These are phyloP conservation scores for Anisognathus igniventris DNA, from an alignment of 2,797 vertebrate species.

Conservation along the genomic window DNA sequence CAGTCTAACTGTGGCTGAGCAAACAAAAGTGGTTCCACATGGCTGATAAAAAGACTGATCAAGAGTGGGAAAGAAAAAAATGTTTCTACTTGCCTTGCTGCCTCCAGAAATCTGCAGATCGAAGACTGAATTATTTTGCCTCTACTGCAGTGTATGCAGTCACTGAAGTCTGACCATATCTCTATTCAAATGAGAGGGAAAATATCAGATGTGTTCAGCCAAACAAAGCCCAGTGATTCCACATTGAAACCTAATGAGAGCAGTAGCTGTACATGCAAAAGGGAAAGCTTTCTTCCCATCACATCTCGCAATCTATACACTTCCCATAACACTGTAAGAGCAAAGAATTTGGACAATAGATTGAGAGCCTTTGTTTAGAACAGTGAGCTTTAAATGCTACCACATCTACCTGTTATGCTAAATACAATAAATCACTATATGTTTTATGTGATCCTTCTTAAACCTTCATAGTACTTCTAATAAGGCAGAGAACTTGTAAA, in stretches of 20 bases:
- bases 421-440: not conserved
- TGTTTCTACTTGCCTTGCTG: conserved; percentile 27
- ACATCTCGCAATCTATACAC: not conserved
- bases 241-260: not conserved
- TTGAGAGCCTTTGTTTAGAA: not conserved
- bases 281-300: not conserved
- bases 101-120: not conserved
- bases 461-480: not conserved
- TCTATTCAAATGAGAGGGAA: not conserved
- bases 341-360: not conserved
- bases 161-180: conserved; percentile 1
- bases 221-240: conserved; percentile 4
- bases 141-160: not conserved
- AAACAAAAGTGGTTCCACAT: conserved; percentile 66
- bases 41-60: conserved; percentile 50
- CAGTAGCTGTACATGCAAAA: not conserved
- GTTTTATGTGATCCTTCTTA: not conserved
- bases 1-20: not conserved
- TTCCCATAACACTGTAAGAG: not conserved
- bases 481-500: not conserved
- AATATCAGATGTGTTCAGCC: not conserved
- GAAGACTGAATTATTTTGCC: conserved; percentile 17
- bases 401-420: not conserved
- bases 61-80: conserved; percentile 20
- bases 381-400: not conserved